Conservation (phyloP, 2,888 invertebrate species). For the Cryptus armator region DNA sequence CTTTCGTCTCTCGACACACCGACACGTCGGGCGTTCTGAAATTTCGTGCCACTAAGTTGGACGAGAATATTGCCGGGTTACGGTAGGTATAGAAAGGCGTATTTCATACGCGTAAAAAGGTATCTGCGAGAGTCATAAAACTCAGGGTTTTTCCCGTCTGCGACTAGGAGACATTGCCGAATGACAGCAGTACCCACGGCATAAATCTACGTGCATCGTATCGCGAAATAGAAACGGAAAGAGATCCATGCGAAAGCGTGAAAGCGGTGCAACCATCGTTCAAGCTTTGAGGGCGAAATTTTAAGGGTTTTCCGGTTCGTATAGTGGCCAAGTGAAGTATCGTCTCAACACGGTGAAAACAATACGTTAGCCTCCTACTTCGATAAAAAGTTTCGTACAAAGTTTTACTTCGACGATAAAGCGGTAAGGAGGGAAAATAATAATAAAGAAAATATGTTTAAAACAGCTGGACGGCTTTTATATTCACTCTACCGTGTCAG, state of each 20-base stretch:
- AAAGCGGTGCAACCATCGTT: neutral
- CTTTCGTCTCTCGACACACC: slow-evolving; percentile 10
- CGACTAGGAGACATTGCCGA: slow-evolving; percentile 4
- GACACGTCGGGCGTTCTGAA: slow-evolving; percentile 29
- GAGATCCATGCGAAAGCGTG: neutral
- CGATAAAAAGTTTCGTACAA: neutral
- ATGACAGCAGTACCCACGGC: slow-evolving; percentile 29
- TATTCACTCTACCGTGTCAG: neutral
- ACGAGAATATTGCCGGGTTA: slow-evolving; percentile 4
- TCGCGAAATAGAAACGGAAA: neutral
- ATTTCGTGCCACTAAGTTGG: slow-evolving; percentile 14
- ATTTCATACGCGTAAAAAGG: neutral
- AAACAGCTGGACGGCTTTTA: neutral
- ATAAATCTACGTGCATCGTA: slow-evolving; percentile 27
- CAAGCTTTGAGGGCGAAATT: neutral
- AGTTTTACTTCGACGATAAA: neutral
- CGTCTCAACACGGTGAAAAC: neutral
- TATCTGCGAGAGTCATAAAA: slow-evolving; percentile 25
- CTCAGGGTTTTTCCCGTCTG: slow-evolving; percentile 13
- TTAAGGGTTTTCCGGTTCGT: neutral
- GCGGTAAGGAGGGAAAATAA: neutral
- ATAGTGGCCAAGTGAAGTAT: too few species aligned
- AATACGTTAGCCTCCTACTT: neutral
- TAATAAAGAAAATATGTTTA: neutral
- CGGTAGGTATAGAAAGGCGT: slow-evolving; percentile 14